Evolutionary conservation across 2,797 vertebrate species (phyloP).

Genomic region (Smutsia temminckii): DNA sequence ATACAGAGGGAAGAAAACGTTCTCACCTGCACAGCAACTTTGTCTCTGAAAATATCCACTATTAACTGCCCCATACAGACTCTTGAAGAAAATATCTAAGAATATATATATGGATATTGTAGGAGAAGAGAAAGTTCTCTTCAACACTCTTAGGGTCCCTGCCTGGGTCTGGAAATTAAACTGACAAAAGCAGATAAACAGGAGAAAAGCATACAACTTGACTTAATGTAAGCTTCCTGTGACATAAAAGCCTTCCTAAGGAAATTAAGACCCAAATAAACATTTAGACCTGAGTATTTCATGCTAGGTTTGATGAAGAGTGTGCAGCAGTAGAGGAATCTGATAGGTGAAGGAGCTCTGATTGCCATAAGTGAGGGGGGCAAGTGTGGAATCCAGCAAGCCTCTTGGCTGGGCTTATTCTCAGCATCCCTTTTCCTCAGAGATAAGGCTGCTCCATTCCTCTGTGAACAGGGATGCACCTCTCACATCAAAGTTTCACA

Average conservation of each 20-base stretch:
- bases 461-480: neutral
- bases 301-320: neutral
- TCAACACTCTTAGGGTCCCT: neutral
- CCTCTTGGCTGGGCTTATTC: neutral
- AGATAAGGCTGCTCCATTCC: neutral
- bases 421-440: neutral
- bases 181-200: neutral
- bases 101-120: fast-evolving
- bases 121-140: neutral
- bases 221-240: neutral
- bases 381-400: neutral
- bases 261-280: neutral
- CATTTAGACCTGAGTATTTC: neutral
- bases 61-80: neutral
- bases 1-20: neutral
- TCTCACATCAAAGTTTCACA: neutral
- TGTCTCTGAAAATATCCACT: neutral
- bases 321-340: too few species aligned
- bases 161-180: neutral
- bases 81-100: neutral
- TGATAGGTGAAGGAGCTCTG: neutral
- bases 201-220: neutral
- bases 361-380: too few species aligned
- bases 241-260: neutral
- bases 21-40: neutral